A percentile compares a stretch with the other conserved stretches of the same genome.
Conservation (phyloP, 2,888 invertebrate genomes). For the Pseudococcus jackbeardsleyi region DNA sequence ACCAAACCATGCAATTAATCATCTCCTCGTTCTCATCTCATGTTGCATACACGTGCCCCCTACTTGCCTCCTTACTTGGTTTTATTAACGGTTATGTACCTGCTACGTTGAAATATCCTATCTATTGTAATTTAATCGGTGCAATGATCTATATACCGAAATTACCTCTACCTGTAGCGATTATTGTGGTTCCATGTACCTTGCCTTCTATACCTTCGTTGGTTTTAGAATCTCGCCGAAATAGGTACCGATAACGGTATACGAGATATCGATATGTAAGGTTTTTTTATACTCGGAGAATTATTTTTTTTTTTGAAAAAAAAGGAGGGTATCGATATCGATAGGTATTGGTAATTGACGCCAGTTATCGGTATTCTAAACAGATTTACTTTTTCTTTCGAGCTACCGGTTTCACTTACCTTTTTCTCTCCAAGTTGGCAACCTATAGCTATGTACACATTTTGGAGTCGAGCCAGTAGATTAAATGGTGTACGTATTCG, state of each 20-base stretch:
- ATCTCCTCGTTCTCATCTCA: background rate
- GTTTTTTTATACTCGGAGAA: background rate
- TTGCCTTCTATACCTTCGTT: background rate
- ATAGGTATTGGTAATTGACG: conserved; percentile 10
- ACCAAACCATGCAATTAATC: background rate
- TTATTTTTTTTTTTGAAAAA: background rate
- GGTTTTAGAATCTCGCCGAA: background rate
- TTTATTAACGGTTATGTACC: background rate
- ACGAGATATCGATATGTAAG: background rate
- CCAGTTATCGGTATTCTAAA: conserved; percentile 7
- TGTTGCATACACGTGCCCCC: conserved; percentile 4
- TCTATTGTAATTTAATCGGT: conserved; percentile 15
- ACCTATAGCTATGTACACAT: background rate
- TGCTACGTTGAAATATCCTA: background rate
- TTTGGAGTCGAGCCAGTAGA: conserved; percentile 22
- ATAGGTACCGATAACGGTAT: background rate
- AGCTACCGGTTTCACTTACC: conserved; percentile 28
- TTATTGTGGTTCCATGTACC: background rate
- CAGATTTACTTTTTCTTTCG: conserved; percentile 32
- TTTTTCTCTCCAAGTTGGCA: background rate
- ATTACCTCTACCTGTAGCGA: background rate
- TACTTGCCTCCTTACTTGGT: background rate
- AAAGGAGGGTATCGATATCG: background rate
- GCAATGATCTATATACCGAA: conserved; percentile 25
- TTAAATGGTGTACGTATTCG: conserved; percentile 23